Evolutionary conservation across 2,888 invertebrate species (phyloP).

Genomic region (Kuschelorhynchus macadamiae): DNA sequence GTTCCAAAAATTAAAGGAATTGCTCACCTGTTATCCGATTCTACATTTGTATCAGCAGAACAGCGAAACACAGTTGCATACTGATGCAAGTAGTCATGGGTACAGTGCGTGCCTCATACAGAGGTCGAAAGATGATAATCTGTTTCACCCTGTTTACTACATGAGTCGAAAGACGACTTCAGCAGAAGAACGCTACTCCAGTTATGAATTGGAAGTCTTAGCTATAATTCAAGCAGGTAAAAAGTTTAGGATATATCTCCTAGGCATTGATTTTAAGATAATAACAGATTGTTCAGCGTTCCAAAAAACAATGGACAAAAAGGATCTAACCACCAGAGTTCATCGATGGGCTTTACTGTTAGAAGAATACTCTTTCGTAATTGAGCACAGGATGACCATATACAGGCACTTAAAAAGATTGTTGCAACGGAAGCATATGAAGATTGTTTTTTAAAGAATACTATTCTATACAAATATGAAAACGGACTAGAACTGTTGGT

Average conservation of each 20-base stretch:
- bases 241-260: constrained; percentile 58
- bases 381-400: constrained; percentile 48
- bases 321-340: constrained; percentile 55
- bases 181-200: too few relatives aligned
- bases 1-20: neutral
- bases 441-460: constrained; percentile 41
- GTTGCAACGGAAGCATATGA: constrained; percentile 37
- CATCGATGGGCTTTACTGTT: constrained; percentile 59
- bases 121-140: constrained; percentile 35
- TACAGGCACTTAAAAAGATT: constrained; percentile 51
- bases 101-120: constrained; percentile 50
- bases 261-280: constrained; percentile 37
- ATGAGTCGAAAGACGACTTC: constrained; percentile 51
- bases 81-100: constrained; percentile 48
- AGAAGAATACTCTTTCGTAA: constrained; percentile 56
- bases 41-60: constrained; percentile 8
- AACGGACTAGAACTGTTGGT: constrained; percentile 50
- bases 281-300: constrained; percentile 54
- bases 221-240: constrained; percentile 59
- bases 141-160: constrained; percentile 54
- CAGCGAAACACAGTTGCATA: constrained; percentile 52
- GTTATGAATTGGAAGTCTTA: constrained; percentile 3
- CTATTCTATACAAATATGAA: constrained; percentile 54
- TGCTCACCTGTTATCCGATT: neutral
- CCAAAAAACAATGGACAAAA: constrained; percentile 57